Conservation (phyloP, 2,888 invertebrate species). For the Aphidius colemani region DNA sequence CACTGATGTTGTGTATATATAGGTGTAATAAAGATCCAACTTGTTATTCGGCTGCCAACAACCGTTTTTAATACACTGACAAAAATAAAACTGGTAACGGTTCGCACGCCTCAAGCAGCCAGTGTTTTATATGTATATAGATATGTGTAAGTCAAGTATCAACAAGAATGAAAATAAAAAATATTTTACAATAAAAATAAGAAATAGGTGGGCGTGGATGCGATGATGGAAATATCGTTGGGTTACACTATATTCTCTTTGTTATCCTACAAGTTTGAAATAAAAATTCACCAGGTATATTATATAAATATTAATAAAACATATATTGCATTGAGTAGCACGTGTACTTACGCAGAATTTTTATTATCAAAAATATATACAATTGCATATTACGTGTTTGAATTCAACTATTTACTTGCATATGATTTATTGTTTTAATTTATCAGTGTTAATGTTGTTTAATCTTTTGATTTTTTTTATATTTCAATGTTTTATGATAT, state of each 20-base stretch:
- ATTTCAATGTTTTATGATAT: no score
- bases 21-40: no score
- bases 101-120: conserved; percentile 23
- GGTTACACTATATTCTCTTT: conserved; percentile 8
- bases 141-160: conserved; percentile 28
- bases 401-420: no score
- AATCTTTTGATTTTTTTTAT: no score
- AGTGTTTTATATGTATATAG: background rate
- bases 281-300: no score
- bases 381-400: background rate
- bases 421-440: no score
- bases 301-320: no score
- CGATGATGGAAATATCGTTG: conserved; percentile 37
- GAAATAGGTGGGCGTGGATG: conserved; percentile 43
- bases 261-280: background rate
- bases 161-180: conserved; percentile 9
- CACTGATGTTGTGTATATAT: no score
- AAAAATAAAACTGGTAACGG: conserved; percentile 26
- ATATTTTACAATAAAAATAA: conserved; percentile 1
- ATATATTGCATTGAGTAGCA: no score
- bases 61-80: background rate
- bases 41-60: background rate
- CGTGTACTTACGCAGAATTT: no score
- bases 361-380: background rate
- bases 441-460: no score